Conservation (phyloP, 2,888 invertebrate genomes). For the Dicyrtoma fusca region DNA sequence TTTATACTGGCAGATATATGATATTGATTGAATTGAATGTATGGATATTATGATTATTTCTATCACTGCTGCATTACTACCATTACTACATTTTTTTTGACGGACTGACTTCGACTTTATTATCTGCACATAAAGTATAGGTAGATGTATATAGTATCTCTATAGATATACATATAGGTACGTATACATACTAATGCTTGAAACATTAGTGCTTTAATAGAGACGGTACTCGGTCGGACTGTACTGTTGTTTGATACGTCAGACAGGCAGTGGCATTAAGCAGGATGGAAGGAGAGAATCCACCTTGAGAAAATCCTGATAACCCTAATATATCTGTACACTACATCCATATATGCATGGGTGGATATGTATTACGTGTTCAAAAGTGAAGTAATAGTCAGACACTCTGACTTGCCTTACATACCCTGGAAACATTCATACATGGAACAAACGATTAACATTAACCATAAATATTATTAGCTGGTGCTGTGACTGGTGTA, state of each 20-base stretch:
- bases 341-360: neutral
- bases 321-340: neutral
- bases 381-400: too few relatives aligned
- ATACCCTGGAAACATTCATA: too few relatives aligned
- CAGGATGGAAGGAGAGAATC: neutral
- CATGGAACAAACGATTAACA: neutral
- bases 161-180: too few relatives aligned
- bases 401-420: too few relatives aligned
- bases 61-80: neutral
- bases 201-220: neutral
- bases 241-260: too few relatives aligned
- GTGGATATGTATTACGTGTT: too few relatives aligned
- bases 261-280: neutral
- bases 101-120: too few relatives aligned
- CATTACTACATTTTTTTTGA: neutral
- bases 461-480: conserved; percentile 11
- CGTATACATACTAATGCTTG: too few relatives aligned
- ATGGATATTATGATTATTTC: neutral
- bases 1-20: neutral
- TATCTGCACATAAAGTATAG: too few relatives aligned
- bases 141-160: too few relatives aligned
- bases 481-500: neutral
- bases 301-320: conserved; percentile 11
- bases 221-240: too few relatives aligned
- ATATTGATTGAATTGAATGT: too few relatives aligned